phyloP scores from a whole-genome alignment of 2,113 vertebrate genomes.

The Paramormyrops kingsleyae region DNA sequence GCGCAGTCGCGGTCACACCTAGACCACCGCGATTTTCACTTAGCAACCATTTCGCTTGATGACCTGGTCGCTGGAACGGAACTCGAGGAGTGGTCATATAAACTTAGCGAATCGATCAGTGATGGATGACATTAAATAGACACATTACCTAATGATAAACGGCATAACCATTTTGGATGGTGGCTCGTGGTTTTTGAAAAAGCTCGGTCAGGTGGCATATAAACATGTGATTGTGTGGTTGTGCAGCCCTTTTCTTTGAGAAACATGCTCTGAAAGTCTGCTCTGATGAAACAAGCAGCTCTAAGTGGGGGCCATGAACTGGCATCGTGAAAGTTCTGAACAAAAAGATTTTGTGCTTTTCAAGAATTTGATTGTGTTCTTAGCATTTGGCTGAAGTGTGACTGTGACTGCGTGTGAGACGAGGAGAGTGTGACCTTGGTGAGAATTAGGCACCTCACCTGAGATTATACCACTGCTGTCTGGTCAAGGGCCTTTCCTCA shows the following conservation, averaged over 20 bases:
- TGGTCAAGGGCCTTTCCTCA: not conserved
- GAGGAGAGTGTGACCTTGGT: not conserved
- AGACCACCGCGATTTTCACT: not conserved
- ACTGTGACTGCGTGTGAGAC: not conserved
- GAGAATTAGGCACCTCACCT: not conserved
- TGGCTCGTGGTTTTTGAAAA: not conserved
- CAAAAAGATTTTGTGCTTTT: not conserved
- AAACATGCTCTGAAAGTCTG: not conserved
- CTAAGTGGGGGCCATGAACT: conserved; percentile 11
- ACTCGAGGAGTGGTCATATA: not conserved
- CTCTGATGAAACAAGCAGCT: not conserved
- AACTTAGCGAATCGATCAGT: not conserved
- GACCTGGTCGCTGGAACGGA: not conserved
- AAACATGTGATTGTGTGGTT: not conserved
- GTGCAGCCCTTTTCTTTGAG: not conserved
- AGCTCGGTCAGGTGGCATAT: not conserved
- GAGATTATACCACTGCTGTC: not conserved
- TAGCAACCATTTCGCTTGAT: not conserved
- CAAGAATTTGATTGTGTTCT: not conserved
- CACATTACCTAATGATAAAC: not conserved
- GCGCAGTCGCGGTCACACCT: not conserved
- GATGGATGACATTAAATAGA: not conserved
- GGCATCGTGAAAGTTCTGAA: conserved; percentile 3
- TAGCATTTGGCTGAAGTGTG: not conserved
- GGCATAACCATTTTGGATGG: not conserved